These are phyloP conservation scores for Bolinopsis microptera DNA, from an alignment of 37 sponge, comb jelly and placozoan species.

Conservation along the genomic window DNA sequence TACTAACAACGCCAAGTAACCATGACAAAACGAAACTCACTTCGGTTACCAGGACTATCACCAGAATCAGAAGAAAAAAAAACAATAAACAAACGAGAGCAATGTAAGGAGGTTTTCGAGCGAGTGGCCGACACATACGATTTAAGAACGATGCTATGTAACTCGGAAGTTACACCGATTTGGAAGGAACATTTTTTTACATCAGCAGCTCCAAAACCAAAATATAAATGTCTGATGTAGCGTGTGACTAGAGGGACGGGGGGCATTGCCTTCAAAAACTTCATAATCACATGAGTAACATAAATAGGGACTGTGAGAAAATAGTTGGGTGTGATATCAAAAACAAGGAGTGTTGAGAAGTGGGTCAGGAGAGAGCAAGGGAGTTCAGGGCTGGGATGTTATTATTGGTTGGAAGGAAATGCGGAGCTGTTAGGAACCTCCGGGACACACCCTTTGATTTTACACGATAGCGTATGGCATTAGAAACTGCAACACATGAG, in stretches of 20 bases:
- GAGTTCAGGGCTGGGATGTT: background rate
- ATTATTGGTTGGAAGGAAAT: conserved; percentile 74
- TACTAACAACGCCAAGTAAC: background rate
- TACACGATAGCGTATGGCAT: conserved; percentile 80
- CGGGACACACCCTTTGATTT: conserved; percentile 70
- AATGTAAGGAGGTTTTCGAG: conserved; percentile 73
- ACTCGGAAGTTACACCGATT: too few relatives aligned
- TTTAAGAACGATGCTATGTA: conserved; percentile 80
- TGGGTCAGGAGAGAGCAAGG: conserved; percentile 65
- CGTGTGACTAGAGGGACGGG: conserved; percentile 83
- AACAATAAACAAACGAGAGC: too few relatives aligned
- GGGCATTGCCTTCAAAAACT: conserved; percentile 77
- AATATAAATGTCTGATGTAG: conserved; percentile 73
- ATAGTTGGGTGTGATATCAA: conserved; percentile 75
- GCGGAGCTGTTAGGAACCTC: conserved; percentile 69
- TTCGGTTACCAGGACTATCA: conserved; percentile 56
- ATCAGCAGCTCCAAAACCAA: conserved; percentile 64
- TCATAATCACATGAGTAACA: conserved; percentile 23
- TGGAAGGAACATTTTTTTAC: conserved; percentile 76
- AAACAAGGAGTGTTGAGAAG: conserved; percentile 70
- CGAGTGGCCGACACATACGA: conserved; percentile 75
- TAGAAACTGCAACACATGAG: conserved; percentile 71
- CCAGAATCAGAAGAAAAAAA: conserved; percentile 29
- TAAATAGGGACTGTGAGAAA: background rate
- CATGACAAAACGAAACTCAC: background rate